A percentile compares a stretch with the other conserved stretches of the same genome.
Conservation (phyloP, 2,888 invertebrate species). For the Eupithecia subumbrata region DNA sequence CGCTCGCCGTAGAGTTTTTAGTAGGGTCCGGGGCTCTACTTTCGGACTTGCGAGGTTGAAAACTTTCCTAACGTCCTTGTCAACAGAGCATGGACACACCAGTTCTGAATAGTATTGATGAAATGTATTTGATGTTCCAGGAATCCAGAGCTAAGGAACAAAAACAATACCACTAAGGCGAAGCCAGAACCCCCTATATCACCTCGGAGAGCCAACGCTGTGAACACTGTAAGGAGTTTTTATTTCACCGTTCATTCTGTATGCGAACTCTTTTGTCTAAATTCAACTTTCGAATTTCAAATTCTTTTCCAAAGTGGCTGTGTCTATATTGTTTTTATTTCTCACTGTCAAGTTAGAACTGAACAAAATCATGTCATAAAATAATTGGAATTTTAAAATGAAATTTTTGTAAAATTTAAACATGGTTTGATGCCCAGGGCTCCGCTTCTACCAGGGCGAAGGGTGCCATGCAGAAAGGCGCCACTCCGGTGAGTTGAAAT, state of each 20-base stretch:
- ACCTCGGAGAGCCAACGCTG: slow-evolving; percentile 3
- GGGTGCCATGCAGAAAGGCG: slow-evolving; percentile 60
- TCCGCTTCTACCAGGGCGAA: slow-evolving; percentile 57
- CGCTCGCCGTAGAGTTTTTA: neutral
- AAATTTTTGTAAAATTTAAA: slow-evolving; percentile 24
- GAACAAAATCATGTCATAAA: slow-evolving; percentile 13
- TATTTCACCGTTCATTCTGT: neutral
- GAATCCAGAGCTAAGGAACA: neutral
- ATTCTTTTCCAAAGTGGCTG: slow-evolving; percentile 1
- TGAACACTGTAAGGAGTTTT: slow-evolving; percentile 4
- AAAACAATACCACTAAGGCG: neutral
- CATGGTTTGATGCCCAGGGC: slow-evolving; percentile 49
- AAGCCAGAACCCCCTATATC: neutral
- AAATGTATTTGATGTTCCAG: neutral
- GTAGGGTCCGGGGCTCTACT: neutral
- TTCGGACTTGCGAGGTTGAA: neutral
- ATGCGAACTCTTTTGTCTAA: slow-evolving; percentile 3
- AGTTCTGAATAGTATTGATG: neutral
- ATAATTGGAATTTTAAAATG: slow-evolving; percentile 11
- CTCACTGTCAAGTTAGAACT: neutral
- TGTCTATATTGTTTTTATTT: neutral
- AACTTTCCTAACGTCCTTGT: neutral
- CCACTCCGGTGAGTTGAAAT: slow-evolving; percentile 55
- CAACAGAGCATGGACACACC: neutral
- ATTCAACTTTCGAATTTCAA: slow-evolving; percentile 10